Conservation (phyloP, 2,888 invertebrate species). For the Caenorhabditis japonica region DNA sequence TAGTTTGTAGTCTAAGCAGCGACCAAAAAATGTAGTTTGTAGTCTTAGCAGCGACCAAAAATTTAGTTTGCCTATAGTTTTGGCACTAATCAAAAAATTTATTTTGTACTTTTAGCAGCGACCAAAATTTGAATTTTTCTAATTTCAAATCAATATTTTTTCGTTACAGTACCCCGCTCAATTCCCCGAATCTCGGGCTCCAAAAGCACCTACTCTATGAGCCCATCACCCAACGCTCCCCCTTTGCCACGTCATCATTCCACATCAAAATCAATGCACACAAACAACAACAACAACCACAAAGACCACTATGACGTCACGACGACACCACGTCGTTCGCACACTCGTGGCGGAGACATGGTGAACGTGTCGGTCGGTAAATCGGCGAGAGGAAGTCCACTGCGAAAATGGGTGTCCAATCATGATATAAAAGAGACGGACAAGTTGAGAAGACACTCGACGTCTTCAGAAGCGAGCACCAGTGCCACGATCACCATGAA, state of each 20-base stretch:
- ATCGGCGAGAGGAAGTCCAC: conserved; percentile 60
- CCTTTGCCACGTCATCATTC: conserved; percentile 17
- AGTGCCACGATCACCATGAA: conserved; percentile 16
- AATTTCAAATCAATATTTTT: not conserved
- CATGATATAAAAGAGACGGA: conserved; percentile 58
- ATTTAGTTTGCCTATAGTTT: too few relatives aligned
- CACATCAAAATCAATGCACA: conserved; percentile 20
- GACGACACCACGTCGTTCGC: conserved; percentile 22
- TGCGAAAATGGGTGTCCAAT: conserved; percentile 64
- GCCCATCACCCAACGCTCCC: conserved; percentile 5
- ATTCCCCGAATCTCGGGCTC: conserved; percentile 28
- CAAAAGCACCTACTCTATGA: conserved; percentile 26
- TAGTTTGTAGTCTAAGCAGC: too few relatives aligned
- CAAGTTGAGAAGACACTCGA: conserved; percentile 36
- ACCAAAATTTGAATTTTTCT: not conserved
- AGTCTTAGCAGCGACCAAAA: too few relatives aligned
- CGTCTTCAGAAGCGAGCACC: conserved; percentile 45
- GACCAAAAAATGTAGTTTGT: too few relatives aligned
- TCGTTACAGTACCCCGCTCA: conserved; percentile 40
- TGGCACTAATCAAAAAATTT: too few relatives aligned
- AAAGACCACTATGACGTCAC: not conserved
- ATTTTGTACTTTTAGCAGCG: too few relatives aligned
- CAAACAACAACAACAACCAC: not conserved
- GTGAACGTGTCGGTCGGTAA: conserved; percentile 60
- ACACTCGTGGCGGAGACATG: conserved; percentile 46